Evolutionary conservation across 92 coral and sea anemone genomes (phyloP), one percentile per base, ranked within the genome.

Genomic region (Meandrina meandrites): DNA sequence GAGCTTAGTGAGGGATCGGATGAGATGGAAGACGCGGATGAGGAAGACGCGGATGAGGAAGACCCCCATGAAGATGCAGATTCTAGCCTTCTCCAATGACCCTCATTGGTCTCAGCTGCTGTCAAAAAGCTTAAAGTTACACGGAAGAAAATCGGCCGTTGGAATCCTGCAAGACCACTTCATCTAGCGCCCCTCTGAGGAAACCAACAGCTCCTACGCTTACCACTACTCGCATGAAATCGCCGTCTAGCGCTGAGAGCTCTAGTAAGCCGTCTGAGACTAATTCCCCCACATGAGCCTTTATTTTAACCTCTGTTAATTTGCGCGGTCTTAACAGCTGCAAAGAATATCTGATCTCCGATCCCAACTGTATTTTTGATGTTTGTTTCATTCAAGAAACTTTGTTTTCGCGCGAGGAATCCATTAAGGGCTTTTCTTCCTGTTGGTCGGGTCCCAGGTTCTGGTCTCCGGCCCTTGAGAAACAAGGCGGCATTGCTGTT

Each of bases 391-490:
- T 81, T 47, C 85, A 81, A 16, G 77, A 81, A 19, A 67, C 66
- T 4, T 24, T 35, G 12, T 18, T 68, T 3, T 1, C 75, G 1
- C 21, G 17, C 13, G 6, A 0, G 0, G 0, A 1, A 0, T 2
- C 0, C 2, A 7, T 42, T 81, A 5, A 28, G 4, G 8, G 11
- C 42, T 17, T 81, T 18, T 3, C 30, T 18, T 17, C 60, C 5
- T 18, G 76, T 0, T 81, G 85, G 85, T n/a, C 19, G 8, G 85
- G 85, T 0, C 77, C 45, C 0, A 45, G 77, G 10, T 69, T 27
- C n/a, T 67, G 77, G 77, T 81, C 77, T 28, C 78, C 85, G 2
- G 66, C 85, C 9, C 1, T 47, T 0, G 85, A 77, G 2, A 81
- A 12, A 19, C 66, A 68, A 13, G 85, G 85, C 1, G 85, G 85